Base-by-base conservation (phyloP, 2,113 vertebrate genomes). In the Vulpes vulpes region DNA sequence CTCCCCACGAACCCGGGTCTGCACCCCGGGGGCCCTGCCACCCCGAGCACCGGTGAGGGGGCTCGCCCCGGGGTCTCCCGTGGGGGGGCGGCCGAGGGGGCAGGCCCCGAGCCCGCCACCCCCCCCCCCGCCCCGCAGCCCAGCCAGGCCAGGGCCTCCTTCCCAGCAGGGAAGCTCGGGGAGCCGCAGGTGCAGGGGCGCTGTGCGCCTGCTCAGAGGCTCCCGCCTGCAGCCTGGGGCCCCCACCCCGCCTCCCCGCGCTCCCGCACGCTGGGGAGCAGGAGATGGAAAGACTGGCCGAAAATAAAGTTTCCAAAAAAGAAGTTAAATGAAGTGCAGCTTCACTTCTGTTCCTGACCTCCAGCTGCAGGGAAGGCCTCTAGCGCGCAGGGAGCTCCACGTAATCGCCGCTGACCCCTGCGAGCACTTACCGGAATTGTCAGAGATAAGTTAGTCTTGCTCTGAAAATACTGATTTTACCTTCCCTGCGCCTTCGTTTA, bases 321-420 rank as follows among this genome's bases (percentile, higher is more conserved):
- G 17, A 49, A 0, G 8, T 15, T 82, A 91, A 67, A 51, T 91
- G 79, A 89, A 94, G 1, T 16, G 57, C 65, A 74, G 30, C 30
- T 67, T 96, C 78, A 38, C 11, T 89, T 93, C 80, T 60, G n/a
- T 92, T 96, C 79, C 79, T 79, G 51, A 90, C 86, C 12, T 93
- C 22, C 49, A 17, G 60, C 32, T 60, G 55, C 76, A 85, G 62
- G 86, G 87, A 86, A 91, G 69, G 83, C 67, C 20, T 32, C 85
- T 67, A 53, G 20, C 35, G 67, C 11, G 23, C 25, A 65, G 62
- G 69, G 12, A 76, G 30, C n/a, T 92, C 64, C 88, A 53, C 4
- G 51, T 23, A 69, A 25, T 84, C 84, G 80, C 83, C 84, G 25
- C 62, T 55, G 4, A 80, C 62, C 35, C 30, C 71, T 71, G 4